Evolutionary conservation across 2,888 invertebrate species (phyloP), one percentile per base, ranked within the genome.

Genomic region (Temnothorax ravouxi): DNA sequence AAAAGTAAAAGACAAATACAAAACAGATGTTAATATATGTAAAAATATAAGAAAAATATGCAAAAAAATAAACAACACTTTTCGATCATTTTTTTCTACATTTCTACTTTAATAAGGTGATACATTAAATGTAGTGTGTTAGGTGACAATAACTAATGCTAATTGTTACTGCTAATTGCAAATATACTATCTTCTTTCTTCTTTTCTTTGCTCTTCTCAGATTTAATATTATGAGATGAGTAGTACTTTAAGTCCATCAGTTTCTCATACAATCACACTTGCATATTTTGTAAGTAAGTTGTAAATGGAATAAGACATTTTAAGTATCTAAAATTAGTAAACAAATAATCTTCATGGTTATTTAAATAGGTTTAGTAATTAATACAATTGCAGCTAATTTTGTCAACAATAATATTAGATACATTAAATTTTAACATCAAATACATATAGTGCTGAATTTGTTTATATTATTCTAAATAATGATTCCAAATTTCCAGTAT

Each of bases 271-370:
- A 18, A 59, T 67, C 4, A 59, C 0, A 50, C 2, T 13, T 15
- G 8, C 29, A 41, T 47, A 9, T 67, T 47, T 50, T 83, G 74
- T 18, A 29, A 87, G 61, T 50, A 87, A 8, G 18, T 81, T 88
- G 21, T 67, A 87, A 38, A 62, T 61, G 8, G 86, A 83, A 15
- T 86, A 87, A 6, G 86, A 79, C 0, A 56, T 84, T 25, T 82
- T 87, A 8, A 87, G 59, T 21, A 87, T 25, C 87, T 77, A 64
- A 2, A 77, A 66, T 64, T 64, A 41, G 2, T 47, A 44, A 3
- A 44, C 25, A 38, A 0, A 34, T 8, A 41, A 8, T 62, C 3
- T 21, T 76, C n/a, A n/a, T n/a, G 25, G 25, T 38, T 38, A 38
- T 38, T 4, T 25, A 47, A 61, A 29, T 61, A 47, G 2, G 6